Conservation (phyloP, 2,888 invertebrate genomes). For the Hemicrepidius hirtus region DNA sequence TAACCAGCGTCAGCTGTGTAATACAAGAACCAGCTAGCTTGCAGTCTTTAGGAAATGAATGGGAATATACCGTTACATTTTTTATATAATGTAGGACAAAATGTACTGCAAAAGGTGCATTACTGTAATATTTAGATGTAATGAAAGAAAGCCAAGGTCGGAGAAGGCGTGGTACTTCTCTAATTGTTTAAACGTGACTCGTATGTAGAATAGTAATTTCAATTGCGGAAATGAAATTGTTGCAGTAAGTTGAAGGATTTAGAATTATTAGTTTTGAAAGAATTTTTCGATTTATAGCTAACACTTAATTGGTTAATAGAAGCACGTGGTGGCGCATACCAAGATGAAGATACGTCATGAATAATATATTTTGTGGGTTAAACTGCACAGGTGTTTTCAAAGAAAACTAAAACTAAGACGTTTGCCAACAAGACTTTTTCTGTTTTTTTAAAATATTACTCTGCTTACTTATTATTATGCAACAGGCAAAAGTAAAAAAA, state of each 20-base stretch:
- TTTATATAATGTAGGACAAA: constrained; percentile 15
- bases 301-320: too few relatives aligned
- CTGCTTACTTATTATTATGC: constrained; percentile 6
- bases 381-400: not conserved
- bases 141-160: constrained; percentile 12
- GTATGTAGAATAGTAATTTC: too few relatives aligned
- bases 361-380: constrained; percentile 3
- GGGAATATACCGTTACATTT: constrained; percentile 21
- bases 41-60: constrained; percentile 4
- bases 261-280: too few relatives aligned
- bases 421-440: not conserved
- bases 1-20: constrained; percentile 22
- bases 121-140: not conserved
- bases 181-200: constrained; percentile 9
- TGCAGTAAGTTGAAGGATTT: too few relatives aligned
- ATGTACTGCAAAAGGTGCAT: constrained; percentile 6
- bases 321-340: too few relatives aligned
- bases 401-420: not conserved
- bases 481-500: not conserved
- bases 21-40: constrained; percentile 10
- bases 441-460: constrained; percentile 11
- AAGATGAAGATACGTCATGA: not conserved
- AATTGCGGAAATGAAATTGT: too few relatives aligned
- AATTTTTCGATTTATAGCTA: too few relatives aligned
- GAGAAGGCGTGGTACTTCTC: constrained; percentile 13